Base-by-base conservation (phyloP, 2,113 vertebrate genomes). In the Leucopternis melanops region DNA sequence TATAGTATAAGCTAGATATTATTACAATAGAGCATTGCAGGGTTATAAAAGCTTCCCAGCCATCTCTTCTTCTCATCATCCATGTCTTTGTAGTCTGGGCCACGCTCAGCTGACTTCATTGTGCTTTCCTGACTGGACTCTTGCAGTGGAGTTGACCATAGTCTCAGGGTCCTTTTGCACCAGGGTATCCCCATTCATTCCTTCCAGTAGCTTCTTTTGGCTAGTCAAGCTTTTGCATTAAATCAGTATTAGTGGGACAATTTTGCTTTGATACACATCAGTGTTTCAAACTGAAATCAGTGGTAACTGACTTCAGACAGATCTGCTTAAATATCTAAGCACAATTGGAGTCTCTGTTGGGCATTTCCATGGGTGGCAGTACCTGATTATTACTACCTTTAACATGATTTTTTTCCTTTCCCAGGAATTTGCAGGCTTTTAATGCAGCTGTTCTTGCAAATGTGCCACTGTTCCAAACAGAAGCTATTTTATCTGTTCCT, bases 391-490 rank as follows among this genome's bases (percentile, higher is more conserved):
- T 77, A 55, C 10, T 9, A 0, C 58, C 42, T 80, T 74, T 70
- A 26, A 78, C 34, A 31, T 6, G 6, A 11, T 29, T 67, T 62
- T 73, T 65, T 65, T 11, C 18, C 92, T 96, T 65, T 70, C 36
- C 26, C 61, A 99, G 99, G 97, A 99, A 99, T 95, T 92, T 99
- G 50, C 98, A 98, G 67, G 69, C 96, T 78, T 99, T 99, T 92
- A 99, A 98, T 93, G 29, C 45, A 7, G 74, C 98, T 5, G 50
- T 99, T 90, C 95, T 98, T 80, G 98, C 98, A 58, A 92, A 90
- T 20, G 95, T 94, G 5, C 98, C 98, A 40, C 95, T 99, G 34
- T 99, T 99, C 91, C 98, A 99, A 98, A 92, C 98, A 74, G 98
- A 99, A 86, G 98, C 98, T 66, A 96, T 99, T 79, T 91, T 99